Percentiles rank a stretch among this genome's conserved stretches.
Evolutionary conservation across 2,888 invertebrate genomes (phyloP).

Genomic region (Julus scandinavius): DNA sequence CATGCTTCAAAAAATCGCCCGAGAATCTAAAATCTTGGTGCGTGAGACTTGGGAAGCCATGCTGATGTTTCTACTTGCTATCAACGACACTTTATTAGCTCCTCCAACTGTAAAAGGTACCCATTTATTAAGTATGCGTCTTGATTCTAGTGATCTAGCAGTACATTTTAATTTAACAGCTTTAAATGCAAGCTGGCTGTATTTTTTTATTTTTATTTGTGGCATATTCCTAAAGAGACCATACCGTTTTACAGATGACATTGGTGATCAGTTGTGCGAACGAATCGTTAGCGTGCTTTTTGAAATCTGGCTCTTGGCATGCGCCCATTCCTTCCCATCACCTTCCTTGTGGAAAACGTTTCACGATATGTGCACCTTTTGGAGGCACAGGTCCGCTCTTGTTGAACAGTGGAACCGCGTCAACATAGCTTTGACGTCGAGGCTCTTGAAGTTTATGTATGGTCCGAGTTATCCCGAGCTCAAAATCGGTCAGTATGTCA

Average conservation of each 20-base stretch:
- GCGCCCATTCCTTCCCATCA: constrained; percentile 87
- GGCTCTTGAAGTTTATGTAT: constrained; percentile 86
- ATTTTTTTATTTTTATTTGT: not conserved
- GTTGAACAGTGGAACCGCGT: constrained; percentile 96
- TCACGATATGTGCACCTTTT: constrained; percentile 89
- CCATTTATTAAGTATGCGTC: not conserved
- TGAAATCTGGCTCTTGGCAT: constrained; percentile 85
- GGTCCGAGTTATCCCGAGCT: constrained; percentile 70
- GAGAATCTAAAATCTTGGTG: constrained; percentile 79
- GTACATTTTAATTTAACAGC: too few relatives aligned
- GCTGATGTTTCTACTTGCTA: constrained; percentile 85
- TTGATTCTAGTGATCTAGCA: not conserved
- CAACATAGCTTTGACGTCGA: constrained; percentile 86
- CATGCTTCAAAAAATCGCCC: constrained; percentile 82
- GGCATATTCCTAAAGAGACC: not conserved
- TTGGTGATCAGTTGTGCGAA: constrained; percentile 95
- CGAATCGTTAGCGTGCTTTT: constrained; percentile 92
- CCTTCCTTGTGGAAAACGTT: constrained; percentile 96
- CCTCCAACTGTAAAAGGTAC: constrained; percentile 88
- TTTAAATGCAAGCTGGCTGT: not conserved
- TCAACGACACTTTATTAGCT: constrained; percentile 89
- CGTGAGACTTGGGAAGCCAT: constrained; percentile 92
- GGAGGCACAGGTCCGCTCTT: constrained; percentile 93
- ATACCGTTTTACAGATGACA: constrained; percentile 75
- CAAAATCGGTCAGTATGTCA: constrained; percentile 62